Conservation (phyloP, 2,797 vertebrate genomes). For the Brotula barbata region DNA sequence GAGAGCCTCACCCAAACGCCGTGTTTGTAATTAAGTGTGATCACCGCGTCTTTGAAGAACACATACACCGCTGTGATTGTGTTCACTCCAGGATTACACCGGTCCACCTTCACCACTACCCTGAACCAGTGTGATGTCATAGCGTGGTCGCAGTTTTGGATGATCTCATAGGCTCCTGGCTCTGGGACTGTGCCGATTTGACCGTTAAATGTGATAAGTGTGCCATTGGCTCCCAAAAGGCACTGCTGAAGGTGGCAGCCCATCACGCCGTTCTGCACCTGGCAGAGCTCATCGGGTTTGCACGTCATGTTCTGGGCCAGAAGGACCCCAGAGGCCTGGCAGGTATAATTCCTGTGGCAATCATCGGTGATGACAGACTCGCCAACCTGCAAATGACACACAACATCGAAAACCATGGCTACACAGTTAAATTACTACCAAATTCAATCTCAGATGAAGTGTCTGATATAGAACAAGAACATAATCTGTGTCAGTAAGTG, state of each 20-base stretch:
- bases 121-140: constrained; percentile 60
- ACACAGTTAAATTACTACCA: not conserved
- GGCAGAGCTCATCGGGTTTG: constrained; percentile 69
- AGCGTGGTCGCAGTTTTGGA: constrained; percentile 34
- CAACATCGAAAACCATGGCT: not conserved
- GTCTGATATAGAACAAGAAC: too few relatives aligned
- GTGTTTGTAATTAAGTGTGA: constrained; percentile 38
- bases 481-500: too few relatives aligned
- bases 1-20: constrained; percentile 49
- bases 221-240: constrained; percentile 53
- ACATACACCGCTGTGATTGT: constrained; percentile 37
- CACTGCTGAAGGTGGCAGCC: constrained; percentile 68
- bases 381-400: constrained; percentile 40
- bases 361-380: constrained; percentile 41
- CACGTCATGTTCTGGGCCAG: constrained; percentile 41
- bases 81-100: constrained; percentile 53
- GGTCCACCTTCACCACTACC: constrained; percentile 59
- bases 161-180: constrained; percentile 73
- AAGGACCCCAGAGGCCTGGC: constrained; percentile 46
- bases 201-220: constrained; percentile 72
- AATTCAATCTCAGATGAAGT: too few relatives aligned
- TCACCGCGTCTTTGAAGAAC: constrained; percentile 40
- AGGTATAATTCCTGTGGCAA: constrained; percentile 44
- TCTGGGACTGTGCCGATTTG: constrained; percentile 68
- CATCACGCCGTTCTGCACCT: constrained; percentile 48